A percentile compares a stretch with the other conserved stretches of the same genome.
phyloP scores from a whole-genome alignment of 2,797 vertebrate genomes.

The Catamblyrhynchus diadema region DNA sequence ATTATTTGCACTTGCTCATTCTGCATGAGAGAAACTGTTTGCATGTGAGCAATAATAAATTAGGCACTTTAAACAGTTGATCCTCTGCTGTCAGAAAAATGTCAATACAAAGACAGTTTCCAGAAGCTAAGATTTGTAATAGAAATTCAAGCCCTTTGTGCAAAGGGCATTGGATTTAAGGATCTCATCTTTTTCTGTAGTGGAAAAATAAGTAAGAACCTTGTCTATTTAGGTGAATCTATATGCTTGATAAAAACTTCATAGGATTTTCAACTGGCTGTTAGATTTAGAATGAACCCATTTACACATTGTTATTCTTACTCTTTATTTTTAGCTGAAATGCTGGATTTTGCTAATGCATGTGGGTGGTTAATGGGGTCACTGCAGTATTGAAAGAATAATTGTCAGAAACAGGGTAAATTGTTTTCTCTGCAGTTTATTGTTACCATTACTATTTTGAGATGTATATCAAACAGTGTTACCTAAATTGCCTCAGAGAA shows the following conservation, averaged over 20 bases:
- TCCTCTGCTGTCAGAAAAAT: constrained; percentile 2
- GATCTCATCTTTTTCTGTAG: not conserved
- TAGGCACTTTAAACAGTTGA: not conserved
- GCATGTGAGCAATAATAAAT: constrained; percentile 18
- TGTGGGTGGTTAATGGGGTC: not conserved
- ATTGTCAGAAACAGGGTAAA: not conserved
- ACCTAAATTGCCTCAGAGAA: constrained; percentile 16
- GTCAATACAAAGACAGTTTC: constrained; percentile 14
- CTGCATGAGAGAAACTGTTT: constrained; percentile 26
- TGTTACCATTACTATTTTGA: not conserved
- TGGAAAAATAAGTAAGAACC: not conserved
- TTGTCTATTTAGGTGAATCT: not conserved
- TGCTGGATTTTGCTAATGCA: not conserved
- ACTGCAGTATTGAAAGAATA: not conserved
- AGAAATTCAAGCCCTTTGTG: not conserved
- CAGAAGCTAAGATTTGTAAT: not conserved
- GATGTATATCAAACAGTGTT: constrained; percentile 2
- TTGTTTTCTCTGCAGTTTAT: constrained; percentile 13
- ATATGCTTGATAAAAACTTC: not conserved
- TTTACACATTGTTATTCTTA: not conserved
- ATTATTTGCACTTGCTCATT: constrained; percentile 35
- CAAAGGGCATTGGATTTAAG: constrained; percentile 2
- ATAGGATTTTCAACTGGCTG: constrained; percentile 24
- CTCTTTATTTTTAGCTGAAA: not conserved
- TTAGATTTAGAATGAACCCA: constrained; percentile 16